Conservation (phyloP, 2,888 invertebrate genomes). For the Metallyticus violacea region DNA sequence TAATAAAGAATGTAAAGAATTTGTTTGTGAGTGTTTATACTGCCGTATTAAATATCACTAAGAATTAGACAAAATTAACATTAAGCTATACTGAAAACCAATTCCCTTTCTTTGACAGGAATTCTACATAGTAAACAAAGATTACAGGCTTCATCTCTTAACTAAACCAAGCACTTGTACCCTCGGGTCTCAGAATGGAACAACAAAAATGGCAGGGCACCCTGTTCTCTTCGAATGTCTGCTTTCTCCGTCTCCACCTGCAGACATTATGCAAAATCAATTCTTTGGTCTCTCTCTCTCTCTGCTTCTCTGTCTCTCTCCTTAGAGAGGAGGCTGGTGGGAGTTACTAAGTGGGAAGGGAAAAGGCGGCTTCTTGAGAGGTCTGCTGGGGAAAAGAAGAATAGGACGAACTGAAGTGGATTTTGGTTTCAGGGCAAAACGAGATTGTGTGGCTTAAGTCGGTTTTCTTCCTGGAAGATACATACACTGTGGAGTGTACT, state of each 20-base stretch:
- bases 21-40: too few species aligned
- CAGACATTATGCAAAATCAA: slow-evolving; percentile 54
- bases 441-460: slow-evolving; percentile 16
- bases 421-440: slow-evolving; percentile 12
- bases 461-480: not conserved
- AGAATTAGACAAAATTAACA: too few species aligned
- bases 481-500: not conserved
- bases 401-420: slow-evolving; percentile 9
- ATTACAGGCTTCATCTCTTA: not conserved
- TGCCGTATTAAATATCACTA: too few species aligned
- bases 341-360: not conserved
- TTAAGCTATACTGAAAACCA: too few species aligned
- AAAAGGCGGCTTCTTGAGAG: not conserved
- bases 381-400: slow-evolving; percentile 3
- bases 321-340: too few species aligned
- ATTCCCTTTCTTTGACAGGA: not conserved
- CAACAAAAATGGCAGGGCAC: not conserved
- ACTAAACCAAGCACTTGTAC: not conserved
- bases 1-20: too few species aligned
- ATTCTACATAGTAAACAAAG: not conserved
- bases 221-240: not conserved
- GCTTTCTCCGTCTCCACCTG: slow-evolving; percentile 43
- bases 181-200: not conserved
- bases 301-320: too few species aligned
- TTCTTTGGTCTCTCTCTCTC: slow-evolving; percentile 43